Evolutionary conservation across 1,140 invertebrate genomes (phyloP), one percentile per base, ranked within the genome.

Genomic region (Calephelis virginiensis): DNA sequence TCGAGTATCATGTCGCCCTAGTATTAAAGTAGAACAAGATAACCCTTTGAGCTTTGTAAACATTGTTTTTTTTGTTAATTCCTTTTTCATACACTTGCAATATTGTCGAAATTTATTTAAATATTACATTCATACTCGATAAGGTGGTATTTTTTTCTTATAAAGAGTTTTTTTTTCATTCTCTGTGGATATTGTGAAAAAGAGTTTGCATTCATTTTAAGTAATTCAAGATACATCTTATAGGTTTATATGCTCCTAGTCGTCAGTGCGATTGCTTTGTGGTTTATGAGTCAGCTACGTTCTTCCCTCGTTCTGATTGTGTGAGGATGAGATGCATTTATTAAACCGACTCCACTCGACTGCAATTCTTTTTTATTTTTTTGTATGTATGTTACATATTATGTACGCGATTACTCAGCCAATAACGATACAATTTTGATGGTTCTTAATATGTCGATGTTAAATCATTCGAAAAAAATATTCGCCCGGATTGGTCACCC

Each of bases 1-100:
- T 75, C 61, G 38, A 62, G 50, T 63, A 48, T 67, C 68, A 73
- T 78, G 73, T 56, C 65, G 68, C 68, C 73, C 74, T 75, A 65
- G 73, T 80, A 73, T 50, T 67, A 63, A 78, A 78, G 71, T 78
- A 68, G 78, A 75, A 66, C 74, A 75, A 74, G 50, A 73, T 71
- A 78, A 80, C 76, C 69, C 74, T 72, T 77, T 78, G 61, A 43
- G 11, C 61, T 47, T n/a, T 47, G 45, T 28, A 38, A 59, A 59
- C 28, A 40, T 38, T 38, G 28, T 59, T 59, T 59, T 59, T 11
- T 48, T 48, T 48, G 1, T 11, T 6, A 47, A 12, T 12, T 28
- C 3, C 28, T 3, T 28, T 28, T 28, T 28, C 28, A n/a, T n/a
- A n/a, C n/a, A 28, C 28, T 28, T 28, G 28, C 28, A 28, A 28